A percentile compares a stretch with the other conserved stretches of the same genome.
phyloP scores from a whole-genome alignment of 2,113 vertebrate genomes.

The Phaetusa simplex region DNA sequence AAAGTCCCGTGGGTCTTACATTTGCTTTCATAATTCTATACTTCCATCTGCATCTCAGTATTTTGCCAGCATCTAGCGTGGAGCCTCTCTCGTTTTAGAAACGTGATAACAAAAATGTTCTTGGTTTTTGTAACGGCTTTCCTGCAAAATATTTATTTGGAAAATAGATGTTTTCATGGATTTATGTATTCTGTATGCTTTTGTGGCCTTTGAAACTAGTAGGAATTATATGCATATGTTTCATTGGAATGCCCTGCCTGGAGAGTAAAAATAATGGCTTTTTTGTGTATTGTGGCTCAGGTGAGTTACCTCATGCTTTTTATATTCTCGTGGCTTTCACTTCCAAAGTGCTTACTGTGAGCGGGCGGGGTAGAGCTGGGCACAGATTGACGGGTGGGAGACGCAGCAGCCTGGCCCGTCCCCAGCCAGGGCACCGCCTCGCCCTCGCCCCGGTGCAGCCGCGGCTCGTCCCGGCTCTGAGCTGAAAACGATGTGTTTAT shows the following conservation, averaged over 20 bases:
- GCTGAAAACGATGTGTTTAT: not conserved
- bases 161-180: not conserved
- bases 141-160: not conserved
- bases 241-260: not conserved
- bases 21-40: not conserved
- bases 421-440: not conserved
- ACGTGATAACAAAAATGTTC: not conserved
- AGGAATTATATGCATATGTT: not conserved
- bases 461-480: not conserved
- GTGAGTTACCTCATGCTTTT: not conserved
- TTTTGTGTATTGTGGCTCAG: constrained; percentile 17
- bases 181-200: not conserved
- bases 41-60: not conserved
- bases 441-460: not conserved
- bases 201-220: constrained; percentile 3
- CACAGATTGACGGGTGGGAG: not conserved
- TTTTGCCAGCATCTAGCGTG: not conserved
- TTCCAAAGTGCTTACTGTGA: not conserved
- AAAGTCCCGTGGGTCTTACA: not conserved
- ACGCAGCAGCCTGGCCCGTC: not conserved
- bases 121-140: not conserved
- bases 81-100: not conserved
- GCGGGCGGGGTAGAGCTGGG: not conserved
- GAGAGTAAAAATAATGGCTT: not conserved
- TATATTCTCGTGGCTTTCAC: not conserved